Conservation (phyloP, 2,113 vertebrate species). For the Hydrolagus affinis region DNA sequence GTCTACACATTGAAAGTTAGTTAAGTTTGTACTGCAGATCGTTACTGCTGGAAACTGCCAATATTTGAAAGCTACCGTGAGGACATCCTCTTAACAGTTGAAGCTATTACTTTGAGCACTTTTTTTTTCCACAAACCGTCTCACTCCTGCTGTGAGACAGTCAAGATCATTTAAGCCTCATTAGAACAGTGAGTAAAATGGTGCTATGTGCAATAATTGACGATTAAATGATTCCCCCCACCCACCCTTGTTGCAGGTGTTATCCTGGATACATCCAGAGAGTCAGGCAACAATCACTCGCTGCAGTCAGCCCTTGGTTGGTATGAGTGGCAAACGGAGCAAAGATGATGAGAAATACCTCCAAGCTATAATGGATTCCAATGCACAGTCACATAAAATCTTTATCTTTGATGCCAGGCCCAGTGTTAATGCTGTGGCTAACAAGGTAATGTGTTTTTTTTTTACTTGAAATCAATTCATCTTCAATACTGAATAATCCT, state of each 20-base stretch:
- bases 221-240: background rate
- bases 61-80: no score
- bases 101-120: no score
- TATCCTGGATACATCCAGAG: constrained; percentile 97
- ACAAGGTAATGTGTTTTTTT: constrained; percentile 77
- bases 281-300: constrained; percentile 88
- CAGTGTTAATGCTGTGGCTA: constrained; percentile 86
- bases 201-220: background rate
- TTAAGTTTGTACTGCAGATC: no score
- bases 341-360: constrained; percentile 95
- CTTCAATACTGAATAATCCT: background rate
- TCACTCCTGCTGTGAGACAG: no score
- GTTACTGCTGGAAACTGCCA: no score
- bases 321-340: constrained; percentile 82
- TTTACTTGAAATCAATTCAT: constrained; percentile 11
- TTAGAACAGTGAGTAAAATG: no score
- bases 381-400: constrained; percentile 94
- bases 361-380: constrained; percentile 93
- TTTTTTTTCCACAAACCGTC: no score
- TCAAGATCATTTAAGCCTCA: no score
- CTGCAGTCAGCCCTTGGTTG: constrained; percentile 90
- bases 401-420: constrained; percentile 94
- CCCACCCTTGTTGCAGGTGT: constrained; percentile 62
- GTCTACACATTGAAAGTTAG: no score
- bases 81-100: no score